Evolutionary conservation across 1,140 invertebrate species (phyloP).

Genomic region (Leucophenga varia): DNA sequence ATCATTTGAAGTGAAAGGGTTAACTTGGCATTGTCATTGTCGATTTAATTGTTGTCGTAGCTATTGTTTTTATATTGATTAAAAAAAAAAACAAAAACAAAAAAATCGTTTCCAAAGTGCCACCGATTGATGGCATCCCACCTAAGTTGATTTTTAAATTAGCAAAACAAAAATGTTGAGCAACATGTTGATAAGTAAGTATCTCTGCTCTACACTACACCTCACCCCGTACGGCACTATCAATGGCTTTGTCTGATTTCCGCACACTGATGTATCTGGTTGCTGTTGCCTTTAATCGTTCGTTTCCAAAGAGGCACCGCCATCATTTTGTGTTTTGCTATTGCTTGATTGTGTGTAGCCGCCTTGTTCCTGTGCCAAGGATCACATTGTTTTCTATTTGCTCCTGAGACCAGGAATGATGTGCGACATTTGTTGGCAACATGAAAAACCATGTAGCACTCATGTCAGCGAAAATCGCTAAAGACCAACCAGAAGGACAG

Average conservation of each 20-base stretch:
- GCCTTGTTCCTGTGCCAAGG: slow-evolving; percentile 10
- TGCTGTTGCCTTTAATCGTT: slow-evolving; percentile 21
- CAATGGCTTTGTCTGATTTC: slow-evolving; percentile 1
- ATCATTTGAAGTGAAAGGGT: no score
- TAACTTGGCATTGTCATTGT: no score
- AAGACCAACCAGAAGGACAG: no score
- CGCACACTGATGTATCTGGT: no score
- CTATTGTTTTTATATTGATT: no score
- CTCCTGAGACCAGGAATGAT: no score
- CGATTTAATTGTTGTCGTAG: background rate
- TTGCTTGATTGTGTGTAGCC: background rate
- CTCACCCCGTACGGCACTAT: no score
- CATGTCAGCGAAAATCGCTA: no score
- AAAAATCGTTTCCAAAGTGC: slow-evolving; percentile 52
- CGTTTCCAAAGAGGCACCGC: slow-evolving; percentile 37
- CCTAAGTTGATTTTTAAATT: slow-evolving; percentile 42
- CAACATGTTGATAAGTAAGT: slow-evolving; percentile 13
- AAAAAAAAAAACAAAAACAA: no score
- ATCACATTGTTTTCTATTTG: background rate
- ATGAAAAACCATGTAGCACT: no score
- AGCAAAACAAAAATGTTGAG: slow-evolving; percentile 22
- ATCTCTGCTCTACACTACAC: no score
- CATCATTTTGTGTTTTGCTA: slow-evolving; percentile 34
- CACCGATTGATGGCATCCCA: slow-evolving; percentile 48
- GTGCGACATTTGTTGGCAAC: no score